A percentile compares a stretch with the other conserved stretches of the same genome.
phyloP scores from a whole-genome alignment of 2,888 invertebrate genomes.

The Sphaerophoria taeniata region DNA sequence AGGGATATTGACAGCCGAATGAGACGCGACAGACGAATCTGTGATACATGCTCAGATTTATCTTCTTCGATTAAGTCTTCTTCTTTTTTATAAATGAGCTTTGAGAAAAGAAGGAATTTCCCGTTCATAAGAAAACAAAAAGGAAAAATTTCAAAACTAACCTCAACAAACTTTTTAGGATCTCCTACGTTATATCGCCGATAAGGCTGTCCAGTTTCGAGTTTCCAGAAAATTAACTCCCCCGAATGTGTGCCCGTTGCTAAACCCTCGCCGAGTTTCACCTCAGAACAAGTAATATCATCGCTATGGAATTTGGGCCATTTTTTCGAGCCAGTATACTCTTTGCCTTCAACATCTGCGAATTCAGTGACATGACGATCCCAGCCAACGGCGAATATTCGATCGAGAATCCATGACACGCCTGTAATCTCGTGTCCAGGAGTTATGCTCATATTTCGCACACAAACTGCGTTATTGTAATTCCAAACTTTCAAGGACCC shows the following conservation, averaged over 20 bases:
- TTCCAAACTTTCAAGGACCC: conserved; percentile 92
- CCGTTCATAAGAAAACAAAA: too few species aligned
- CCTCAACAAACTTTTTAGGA: conserved; percentile 81
- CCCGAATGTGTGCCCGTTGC: conserved; percentile 91
- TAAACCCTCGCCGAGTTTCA: conserved; percentile 87
- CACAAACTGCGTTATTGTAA: conserved; percentile 90
- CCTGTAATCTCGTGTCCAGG: conserved; percentile 85
- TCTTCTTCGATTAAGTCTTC: conserved; percentile 26
- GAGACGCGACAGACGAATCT: conserved; percentile 75
- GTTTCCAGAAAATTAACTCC: conserved; percentile 91
- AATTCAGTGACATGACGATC: conserved; percentile 89
- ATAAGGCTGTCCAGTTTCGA: conserved; percentile 92
- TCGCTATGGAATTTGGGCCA: conserved; percentile 90
- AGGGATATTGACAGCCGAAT: conserved; percentile 76
- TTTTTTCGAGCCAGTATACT: conserved; percentile 85
- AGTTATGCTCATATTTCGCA: conserved; percentile 87
- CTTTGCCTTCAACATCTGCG: conserved; percentile 84
- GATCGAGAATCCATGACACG: conserved; percentile 85
- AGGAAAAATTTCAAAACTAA: conserved; percentile 21
- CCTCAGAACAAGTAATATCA: conserved; percentile 89
- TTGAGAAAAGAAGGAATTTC: neutral
- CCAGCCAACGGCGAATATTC: conserved; percentile 92
- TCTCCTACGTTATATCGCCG: conserved; percentile 82
- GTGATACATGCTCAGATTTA: conserved; percentile 26
- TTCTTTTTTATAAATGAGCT: conserved; percentile 64